Evolutionary conservation across 1,140 invertebrate genomes (phyloP).

Genomic region (Carcinoscorpius rotundicauda): DNA sequence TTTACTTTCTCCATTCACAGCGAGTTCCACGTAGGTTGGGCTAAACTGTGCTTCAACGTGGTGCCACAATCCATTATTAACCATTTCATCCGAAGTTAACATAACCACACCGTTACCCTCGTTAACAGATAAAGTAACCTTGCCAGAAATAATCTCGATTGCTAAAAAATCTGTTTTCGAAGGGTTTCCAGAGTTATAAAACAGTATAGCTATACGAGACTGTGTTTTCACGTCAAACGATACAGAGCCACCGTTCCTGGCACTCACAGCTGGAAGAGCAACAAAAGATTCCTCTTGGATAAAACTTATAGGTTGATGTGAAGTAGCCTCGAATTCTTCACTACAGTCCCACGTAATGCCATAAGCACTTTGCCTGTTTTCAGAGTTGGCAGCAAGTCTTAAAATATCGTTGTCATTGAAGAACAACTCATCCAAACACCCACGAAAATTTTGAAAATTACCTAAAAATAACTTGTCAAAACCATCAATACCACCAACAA

Average conservation of each 20-base stretch:
- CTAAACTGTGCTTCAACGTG: slow-evolving; percentile 49
- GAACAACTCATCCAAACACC: slow-evolving; percentile 75
- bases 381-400: slow-evolving; percentile 38
- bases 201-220: slow-evolving; percentile 56
- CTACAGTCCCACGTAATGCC: slow-evolving; percentile 76
- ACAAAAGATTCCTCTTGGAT: slow-evolving; percentile 40
- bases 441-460: slow-evolving; percentile 74
- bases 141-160: slow-evolving; percentile 51
- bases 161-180: slow-evolving; percentile 60
- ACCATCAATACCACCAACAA: slow-evolving; percentile 74
- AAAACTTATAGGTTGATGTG: slow-evolving; percentile 69
- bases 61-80: slow-evolving; percentile 80
- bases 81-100: slow-evolving; percentile 42
- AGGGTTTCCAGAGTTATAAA: slow-evolving; percentile 45
- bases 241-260: slow-evolving; percentile 29
- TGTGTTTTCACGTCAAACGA: slow-evolving; percentile 72
- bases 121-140: slow-evolving; percentile 51
- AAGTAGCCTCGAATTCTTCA: slow-evolving; percentile 72
- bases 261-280: slow-evolving; percentile 29
- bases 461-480: slow-evolving; percentile 80
- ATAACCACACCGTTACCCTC: slow-evolving; percentile 51
- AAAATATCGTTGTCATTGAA: slow-evolving; percentile 79
- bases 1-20: slow-evolving; percentile 46
- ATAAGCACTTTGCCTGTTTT: slow-evolving; percentile 28
- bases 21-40: slow-evolving; percentile 53